Conservation (phyloP, 1,140 invertebrate species). For the Drosophila nigrodunni region DNA sequence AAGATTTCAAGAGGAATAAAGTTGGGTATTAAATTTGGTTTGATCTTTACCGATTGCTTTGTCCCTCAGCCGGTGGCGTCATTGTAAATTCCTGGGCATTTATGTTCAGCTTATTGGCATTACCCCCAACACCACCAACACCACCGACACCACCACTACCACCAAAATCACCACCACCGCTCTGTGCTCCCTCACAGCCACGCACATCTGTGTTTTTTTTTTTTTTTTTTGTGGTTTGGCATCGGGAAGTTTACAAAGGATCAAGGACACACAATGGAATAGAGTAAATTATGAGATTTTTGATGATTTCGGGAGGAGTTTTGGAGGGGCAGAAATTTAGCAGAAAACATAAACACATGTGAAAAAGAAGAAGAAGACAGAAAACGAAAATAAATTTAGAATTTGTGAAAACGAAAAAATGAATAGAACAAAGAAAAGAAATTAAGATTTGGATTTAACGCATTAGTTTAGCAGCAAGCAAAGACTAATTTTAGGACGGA, state of each 20-base stretch:
- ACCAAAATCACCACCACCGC: constrained; percentile 38
- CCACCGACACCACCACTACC: constrained; percentile 61
- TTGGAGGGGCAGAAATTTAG: background rate
- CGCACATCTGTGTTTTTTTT: constrained; percentile 64
- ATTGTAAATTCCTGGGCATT: constrained; percentile 94
- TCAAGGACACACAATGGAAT: constrained; percentile 39
- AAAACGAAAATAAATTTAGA: constrained; percentile 6
- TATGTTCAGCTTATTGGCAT: constrained; percentile 89
- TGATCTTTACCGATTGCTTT: constrained; percentile 73
- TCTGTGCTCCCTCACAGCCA: constrained; percentile 24
- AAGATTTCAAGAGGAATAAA: constrained; percentile 71
- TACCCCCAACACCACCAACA: constrained; percentile 47
- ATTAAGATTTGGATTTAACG: too few relatives aligned
- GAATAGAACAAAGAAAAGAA: background rate
- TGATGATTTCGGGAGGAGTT: background rate
- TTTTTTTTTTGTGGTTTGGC: constrained; percentile 5
- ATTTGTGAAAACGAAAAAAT: background rate
- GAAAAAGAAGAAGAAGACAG: constrained; percentile 37
- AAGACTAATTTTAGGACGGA: too few relatives aligned
- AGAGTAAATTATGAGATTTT: constrained; percentile 13
- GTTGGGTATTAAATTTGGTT: constrained; percentile 63
- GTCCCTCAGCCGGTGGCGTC: constrained; percentile 81
- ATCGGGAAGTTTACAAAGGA: background rate
- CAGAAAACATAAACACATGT: constrained; percentile 14
- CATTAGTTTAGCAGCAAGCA: too few relatives aligned